Evolutionary conservation across 2,888 invertebrate genomes (phyloP), one percentile per base, ranked within the genome.

Genomic region (Stenoptilia bipunctidactyla): DNA sequence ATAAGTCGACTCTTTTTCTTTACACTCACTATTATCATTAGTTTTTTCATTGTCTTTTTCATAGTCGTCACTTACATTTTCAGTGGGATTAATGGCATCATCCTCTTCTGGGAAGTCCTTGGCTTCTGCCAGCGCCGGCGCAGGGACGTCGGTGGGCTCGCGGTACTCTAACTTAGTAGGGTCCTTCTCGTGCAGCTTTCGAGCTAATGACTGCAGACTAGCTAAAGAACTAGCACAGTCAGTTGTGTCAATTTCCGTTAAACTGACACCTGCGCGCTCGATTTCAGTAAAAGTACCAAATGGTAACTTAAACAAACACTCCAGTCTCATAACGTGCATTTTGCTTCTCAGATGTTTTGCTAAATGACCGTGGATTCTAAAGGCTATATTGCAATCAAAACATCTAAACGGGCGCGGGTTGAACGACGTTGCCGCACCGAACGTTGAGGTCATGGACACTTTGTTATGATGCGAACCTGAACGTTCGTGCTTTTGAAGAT

Each of bases 331-430:
- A 34, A 97, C 96, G 65, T 98, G 98, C 88, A 94, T 93, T 84
- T 97, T 97, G 48, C 96, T 96, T 41, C 98, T 89, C 45, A 98
- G 86, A 85, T 99, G 98, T 73, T 98, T 98, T 0, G 97, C 97
- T 56, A 99, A 83, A 73, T 98, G 98, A 0, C 98, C 98, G 61
- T 97, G 97, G 59, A 97, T 97, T 53, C 96, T 88, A 69, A 99
- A 98, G 6, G 97, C 97, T 52, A 96, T 94, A 64, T 94, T 94
- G 69, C 98, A 98, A 64, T 98, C 97, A 13, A 90, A 90, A 79
- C 98, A 98, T 60, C 96, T 94, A 70, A 97, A 98, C 13, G 98
- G 97, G 38, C 98, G 87, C 1, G 98, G 98, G 76, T 98, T 97
- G 48, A 91, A 92, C 10, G 93, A 92, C 0, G 93, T 92, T 39